phyloP scores from a whole-genome alignment of 2,113 vertebrate species.

The Platysternon megacephalum region DNA sequence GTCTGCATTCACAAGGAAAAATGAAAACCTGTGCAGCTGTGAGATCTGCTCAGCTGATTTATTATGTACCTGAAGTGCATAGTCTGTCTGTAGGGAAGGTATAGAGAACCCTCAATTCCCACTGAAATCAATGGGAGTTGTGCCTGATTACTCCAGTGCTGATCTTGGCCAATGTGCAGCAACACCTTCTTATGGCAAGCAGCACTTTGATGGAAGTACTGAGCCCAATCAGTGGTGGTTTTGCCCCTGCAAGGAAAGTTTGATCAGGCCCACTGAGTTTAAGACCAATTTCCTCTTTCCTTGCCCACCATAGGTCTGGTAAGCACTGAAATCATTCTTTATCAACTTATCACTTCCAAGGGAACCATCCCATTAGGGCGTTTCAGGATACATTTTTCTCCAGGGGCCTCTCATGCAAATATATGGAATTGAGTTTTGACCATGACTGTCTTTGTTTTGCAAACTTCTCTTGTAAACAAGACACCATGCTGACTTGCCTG shows the following conservation, averaged over 20 bases:
- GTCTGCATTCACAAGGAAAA: not conserved
- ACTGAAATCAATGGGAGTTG: not conserved
- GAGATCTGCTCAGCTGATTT: not conserved
- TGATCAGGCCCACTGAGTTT: not conserved
- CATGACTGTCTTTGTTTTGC: slow-evolving; percentile 82
- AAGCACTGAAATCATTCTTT: not conserved
- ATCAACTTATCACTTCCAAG: not conserved
- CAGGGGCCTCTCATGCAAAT: slow-evolving; percentile 66
- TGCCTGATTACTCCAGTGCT: not conserved
- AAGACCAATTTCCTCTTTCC: not conserved
- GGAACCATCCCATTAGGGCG: not conserved
- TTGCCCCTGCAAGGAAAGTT: not conserved
- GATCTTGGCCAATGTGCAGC: not conserved
- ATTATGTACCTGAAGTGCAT: not conserved
- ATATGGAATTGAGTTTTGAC: slow-evolving; percentile 77
- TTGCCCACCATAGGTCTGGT: not conserved
- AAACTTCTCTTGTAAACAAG: slow-evolving; percentile 78
- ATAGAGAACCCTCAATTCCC: not conserved
- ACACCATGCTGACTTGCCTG: slow-evolving; percentile 69
- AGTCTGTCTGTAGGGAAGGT: not conserved
- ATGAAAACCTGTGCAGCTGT: fast-evolving
- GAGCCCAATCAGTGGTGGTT: not conserved
- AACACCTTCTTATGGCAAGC: not conserved
- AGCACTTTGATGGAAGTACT: not conserved
- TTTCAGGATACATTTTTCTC: slow-evolving; percentile 15